These are phyloP conservation scores for Melopsittacus undulatus DNA, from an alignment of 2,797 vertebrate species.

Conservation along the genomic window DNA sequence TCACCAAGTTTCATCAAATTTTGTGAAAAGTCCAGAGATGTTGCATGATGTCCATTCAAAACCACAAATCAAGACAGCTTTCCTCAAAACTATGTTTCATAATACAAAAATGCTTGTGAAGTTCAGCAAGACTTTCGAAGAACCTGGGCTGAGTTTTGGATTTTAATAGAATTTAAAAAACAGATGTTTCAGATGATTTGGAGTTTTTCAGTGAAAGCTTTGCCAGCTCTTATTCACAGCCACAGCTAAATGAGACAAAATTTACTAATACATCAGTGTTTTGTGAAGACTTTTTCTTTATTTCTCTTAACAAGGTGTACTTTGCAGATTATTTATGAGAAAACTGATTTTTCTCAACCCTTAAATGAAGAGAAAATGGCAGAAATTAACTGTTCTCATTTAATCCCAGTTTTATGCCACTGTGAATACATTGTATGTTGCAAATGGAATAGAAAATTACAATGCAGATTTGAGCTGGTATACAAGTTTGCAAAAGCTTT, in stretches of 20 bases:
- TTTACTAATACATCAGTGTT: not conserved
- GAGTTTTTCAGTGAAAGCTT: not conserved
- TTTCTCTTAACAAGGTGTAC: not conserved
- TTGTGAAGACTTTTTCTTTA: not conserved
- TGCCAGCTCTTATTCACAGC: not conserved
- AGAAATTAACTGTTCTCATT: not conserved
- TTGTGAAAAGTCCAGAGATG: slow-evolving; percentile 6
- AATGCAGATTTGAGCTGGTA: not conserved
- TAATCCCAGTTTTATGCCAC: not conserved
- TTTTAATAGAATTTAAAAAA: slow-evolving; percentile 35
- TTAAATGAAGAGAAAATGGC: not conserved
- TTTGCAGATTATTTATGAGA: not conserved
- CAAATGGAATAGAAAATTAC: not conserved
- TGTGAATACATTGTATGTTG: not conserved
- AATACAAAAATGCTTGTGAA: slow-evolving; percentile 33
- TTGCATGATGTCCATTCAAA: not conserved
- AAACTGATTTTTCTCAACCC: not conserved
- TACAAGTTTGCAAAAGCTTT: not conserved
- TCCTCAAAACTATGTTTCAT: not conserved
- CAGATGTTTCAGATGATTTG: slow-evolving; percentile 31
- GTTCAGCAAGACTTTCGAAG: slow-evolving; percentile 50
- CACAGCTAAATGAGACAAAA: not conserved
- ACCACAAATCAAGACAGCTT: slow-evolving; percentile 24
- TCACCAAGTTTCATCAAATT: slow-evolving; percentile 14
- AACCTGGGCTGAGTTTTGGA: slow-evolving; percentile 14